Conservation (phyloP, 2,113 vertebrate species). For the Thalassarche chlororhynchos region DNA sequence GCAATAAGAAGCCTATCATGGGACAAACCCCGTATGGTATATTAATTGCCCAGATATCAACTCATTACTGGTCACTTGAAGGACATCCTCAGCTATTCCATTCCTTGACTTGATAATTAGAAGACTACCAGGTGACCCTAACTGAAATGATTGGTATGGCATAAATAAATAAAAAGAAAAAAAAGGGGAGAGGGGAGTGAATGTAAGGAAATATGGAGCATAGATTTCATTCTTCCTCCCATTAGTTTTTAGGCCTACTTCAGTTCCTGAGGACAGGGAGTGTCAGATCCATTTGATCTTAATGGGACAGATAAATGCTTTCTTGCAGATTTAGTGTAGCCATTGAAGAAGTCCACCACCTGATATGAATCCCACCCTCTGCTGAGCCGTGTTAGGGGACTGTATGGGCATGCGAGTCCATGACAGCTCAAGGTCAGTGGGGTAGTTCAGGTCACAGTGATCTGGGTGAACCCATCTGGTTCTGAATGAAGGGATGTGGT, state of each 20-base stretch:
- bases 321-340: background rate
- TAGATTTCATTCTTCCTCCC: background rate
- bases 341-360: background rate
- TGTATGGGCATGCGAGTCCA: rapidly evolving
- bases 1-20: background rate
- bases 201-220: rapidly evolving
- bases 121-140: background rate
- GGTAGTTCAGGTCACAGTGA: background rate
- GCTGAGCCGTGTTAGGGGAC: rapidly evolving
- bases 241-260: background rate
- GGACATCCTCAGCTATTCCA: background rate
- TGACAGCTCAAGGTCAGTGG: no score
- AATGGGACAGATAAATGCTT: background rate
- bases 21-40: background rate
- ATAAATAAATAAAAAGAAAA: background rate
- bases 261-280: background rate
- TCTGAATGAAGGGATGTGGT: background rate
- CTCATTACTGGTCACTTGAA: background rate
- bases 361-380: background rate
- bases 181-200: background rate
- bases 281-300: background rate
- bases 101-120: background rate
- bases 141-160: background rate
- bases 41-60: background rate
- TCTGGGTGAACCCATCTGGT: background rate